These are phyloP conservation scores for Byasa hedistus DNA, from an alignment of 2,888 invertebrate species.

Conservation along the genomic window DNA sequence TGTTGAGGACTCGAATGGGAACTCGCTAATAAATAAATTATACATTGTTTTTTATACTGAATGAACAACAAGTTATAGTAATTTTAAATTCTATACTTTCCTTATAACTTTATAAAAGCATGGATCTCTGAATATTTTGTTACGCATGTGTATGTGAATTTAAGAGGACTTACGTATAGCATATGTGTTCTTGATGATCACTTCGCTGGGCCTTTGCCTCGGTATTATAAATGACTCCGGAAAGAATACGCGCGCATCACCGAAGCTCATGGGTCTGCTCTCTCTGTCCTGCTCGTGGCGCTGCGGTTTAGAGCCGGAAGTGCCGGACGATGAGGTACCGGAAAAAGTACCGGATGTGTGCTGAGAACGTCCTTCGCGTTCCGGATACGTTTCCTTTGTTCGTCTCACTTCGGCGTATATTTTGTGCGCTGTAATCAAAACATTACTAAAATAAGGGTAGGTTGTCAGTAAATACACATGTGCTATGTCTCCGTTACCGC, in stretches of 20 bases:
- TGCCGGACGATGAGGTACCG: conserved; percentile 73
- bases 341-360: conserved; percentile 69
- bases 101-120: too few species aligned
- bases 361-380: conserved; percentile 60
- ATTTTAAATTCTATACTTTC: too few species aligned
- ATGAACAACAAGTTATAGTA: too few species aligned
- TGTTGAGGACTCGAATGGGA: conserved; percentile 68
- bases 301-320: conserved; percentile 70
- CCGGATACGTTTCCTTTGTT: conserved; percentile 59
- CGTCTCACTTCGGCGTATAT: conserved; percentile 61
- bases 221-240: conserved; percentile 77
- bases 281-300: conserved; percentile 58
- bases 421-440: conserved; percentile 61
- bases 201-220: conserved; percentile 62
- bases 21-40: conserved; percentile 50
- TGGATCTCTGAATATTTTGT: too few species aligned
- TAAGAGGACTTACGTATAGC: conserved; percentile 63
- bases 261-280: conserved; percentile 64
- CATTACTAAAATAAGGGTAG: background rate
- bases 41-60: too few species aligned
- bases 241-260: conserved; percentile 73
- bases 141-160: background rate
- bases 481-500: too few species aligned
- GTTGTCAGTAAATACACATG: background rate
- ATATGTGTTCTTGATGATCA: conserved; percentile 60